Evolutionary conservation across 2,113 vertebrate species (phyloP), one percentile per base, ranked within the genome.

Genomic region (Forbesichthys agassizii): DNA sequence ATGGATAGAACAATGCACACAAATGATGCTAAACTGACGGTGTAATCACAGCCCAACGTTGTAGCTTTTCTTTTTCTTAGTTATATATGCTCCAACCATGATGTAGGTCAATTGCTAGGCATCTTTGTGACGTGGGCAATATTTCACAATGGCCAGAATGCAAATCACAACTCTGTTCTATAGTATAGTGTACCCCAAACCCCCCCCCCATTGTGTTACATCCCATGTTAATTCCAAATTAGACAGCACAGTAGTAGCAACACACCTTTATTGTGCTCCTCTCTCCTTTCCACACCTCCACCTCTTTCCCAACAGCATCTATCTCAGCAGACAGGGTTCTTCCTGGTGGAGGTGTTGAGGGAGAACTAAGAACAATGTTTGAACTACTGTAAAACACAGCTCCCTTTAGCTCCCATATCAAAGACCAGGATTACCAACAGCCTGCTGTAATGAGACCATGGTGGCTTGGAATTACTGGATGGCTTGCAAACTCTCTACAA

Each of bases 381-480:
- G 80, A 86, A 85, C 84, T 85, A 52, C 78, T 77, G 76, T 69
- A 84, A 83, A 83, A 73, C 82, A 47, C 82, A 75, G 82, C 82
- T 81, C 77, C 86, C 85, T 75, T 83, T 74, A 88, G 88, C 81
- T 77, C 67, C 70, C 60, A 80, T 48, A 88, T 90, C 87, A 90
- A 90, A 90, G 87, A 74, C 67, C 72, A 77, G 82, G 71, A 89
- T 88, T 85, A 90, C 87, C 85, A 90, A 88, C 85, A 90, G 79
- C 76, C 88, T 84, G 82, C 82, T 73, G 81, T 84, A 90, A 90
- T 86, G 84, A 88, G 86, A 88, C 82, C 81, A 68, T 75, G 12
- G 69, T 57, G 82, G 77, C 67, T 80, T 77, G 77, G 86, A 86
- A 80, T 79, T 47, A 57, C 84, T 70, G 83, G 79, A 85, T 36